Percentiles rank a stretch among this genome's conserved stretches.
phyloP scores from a whole-genome alignment of 2,797 vertebrate genomes.

The Hydrolagus colliei region DNA sequence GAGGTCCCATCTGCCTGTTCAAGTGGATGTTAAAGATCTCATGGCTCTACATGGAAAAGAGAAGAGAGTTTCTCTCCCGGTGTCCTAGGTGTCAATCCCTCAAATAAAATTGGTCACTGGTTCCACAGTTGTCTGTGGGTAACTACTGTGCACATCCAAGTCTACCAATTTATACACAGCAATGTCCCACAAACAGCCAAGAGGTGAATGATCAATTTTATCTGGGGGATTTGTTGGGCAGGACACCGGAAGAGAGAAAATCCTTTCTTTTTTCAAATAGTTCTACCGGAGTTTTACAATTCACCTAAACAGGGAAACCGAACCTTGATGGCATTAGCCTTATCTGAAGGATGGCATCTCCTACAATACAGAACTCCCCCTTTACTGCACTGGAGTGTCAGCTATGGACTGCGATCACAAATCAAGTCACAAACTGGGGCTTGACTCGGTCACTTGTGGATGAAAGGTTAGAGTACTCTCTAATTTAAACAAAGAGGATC shows the following conservation, averaged over 20 bases:
- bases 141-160: fast-evolving
- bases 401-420: no score
- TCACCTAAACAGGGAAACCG: not conserved
- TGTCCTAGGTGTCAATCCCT: no score
- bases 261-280: not conserved
- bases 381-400: no score
- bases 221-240: not conserved
- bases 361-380: not conserved
- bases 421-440: no score
- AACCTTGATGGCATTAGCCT: not conserved
- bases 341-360: not conserved
- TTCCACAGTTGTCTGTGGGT: no score
- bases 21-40: no score
- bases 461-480: not conserved
- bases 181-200: not conserved
- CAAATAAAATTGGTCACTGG: no score
- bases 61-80: no score
- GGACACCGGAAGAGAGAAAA: not conserved
- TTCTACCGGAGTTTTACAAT: not conserved
- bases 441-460: no score
- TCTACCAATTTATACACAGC: not conserved
- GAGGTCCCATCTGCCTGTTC: no score
- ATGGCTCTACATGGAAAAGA: no score
- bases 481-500: no score
- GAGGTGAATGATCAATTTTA: not conserved